Conservation (phyloP, 1,140 invertebrate species). For the Drosophila trapezifrons region DNA sequence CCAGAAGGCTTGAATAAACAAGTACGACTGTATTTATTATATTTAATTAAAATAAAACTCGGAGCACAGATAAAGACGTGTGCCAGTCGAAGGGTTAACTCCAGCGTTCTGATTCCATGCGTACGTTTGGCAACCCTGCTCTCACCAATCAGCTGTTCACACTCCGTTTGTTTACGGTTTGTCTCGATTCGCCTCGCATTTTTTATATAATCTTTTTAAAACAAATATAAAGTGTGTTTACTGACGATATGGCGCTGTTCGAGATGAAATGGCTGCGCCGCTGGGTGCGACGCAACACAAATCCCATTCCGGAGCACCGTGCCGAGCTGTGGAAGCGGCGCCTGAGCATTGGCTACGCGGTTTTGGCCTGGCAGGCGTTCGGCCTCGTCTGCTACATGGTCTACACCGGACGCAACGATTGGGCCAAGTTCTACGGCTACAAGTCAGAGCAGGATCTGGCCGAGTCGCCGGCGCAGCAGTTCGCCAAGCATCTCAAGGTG, state of each 20-base stretch:
- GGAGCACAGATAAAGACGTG: not conserved
- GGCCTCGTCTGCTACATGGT: slow-evolving; percentile 86
- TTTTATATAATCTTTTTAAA: slow-evolving; percentile 39
- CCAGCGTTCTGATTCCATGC: too few relatives aligned
- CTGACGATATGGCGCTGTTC: slow-evolving; percentile 68
- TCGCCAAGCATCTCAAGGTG: slow-evolving; percentile 72
- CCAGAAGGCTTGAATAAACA: too few relatives aligned
- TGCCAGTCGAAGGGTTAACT: not conserved
- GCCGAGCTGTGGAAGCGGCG: slow-evolving; percentile 86
- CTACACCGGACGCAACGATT: slow-evolving; percentile 86
- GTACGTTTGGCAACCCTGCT: not conserved
- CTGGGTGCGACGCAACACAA: slow-evolving; percentile 86
- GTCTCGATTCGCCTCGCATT: not conserved
- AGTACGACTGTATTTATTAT: not conserved
- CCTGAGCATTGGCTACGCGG: slow-evolving; percentile 86
- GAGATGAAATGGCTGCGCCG: slow-evolving; percentile 85
- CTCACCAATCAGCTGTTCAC: slow-evolving; percentile 7
- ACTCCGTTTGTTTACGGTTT: slow-evolving; percentile 39
- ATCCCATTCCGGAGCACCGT: slow-evolving; percentile 86
- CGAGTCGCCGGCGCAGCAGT: slow-evolving; percentile 85
- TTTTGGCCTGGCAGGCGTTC: slow-evolving; percentile 88
- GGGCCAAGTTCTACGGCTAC: slow-evolving; percentile 87
- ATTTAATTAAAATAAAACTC: not conserved
- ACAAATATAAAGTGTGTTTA: slow-evolving; percentile 1
- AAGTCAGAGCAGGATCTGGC: slow-evolving; percentile 86